Percentiles rank a stretch among this genome's conserved stretches.
Evolutionary conservation across 2,797 vertebrate species (phyloP).

Genomic region (Aplochiton taeniatus): DNA sequence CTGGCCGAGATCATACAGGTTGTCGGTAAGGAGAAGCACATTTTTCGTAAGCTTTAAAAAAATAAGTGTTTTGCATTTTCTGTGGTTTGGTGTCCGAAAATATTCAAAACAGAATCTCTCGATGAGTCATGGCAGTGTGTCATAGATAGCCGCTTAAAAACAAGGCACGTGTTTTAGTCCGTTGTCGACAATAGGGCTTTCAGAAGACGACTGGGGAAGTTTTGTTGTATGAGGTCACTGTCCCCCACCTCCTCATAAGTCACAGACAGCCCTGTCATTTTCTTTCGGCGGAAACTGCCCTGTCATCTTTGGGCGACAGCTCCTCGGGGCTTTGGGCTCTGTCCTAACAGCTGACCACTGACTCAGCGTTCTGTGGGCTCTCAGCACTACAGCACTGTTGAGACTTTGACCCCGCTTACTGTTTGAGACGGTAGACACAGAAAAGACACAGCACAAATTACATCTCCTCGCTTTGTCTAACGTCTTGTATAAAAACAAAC

Average conservation of each 20-base stretch:
- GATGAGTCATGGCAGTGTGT: no score
- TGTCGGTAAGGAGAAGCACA: conserved; percentile 82
- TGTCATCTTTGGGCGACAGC: background rate
- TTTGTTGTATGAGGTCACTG: background rate
- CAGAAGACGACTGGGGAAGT: background rate
- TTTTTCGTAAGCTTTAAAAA: conserved; percentile 2
- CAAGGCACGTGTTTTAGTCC: no score
- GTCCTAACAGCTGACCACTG: conserved; percentile 58
- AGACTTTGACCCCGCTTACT: no score
- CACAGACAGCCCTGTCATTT: background rate
- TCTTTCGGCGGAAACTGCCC: background rate
- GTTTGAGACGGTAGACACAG: no score
- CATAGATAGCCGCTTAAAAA: no score
- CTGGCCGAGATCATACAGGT: conserved; percentile 98
- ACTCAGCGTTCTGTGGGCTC: conserved; percentile 48
- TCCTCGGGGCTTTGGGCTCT: conserved; percentile 2
- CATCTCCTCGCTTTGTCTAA: no score
- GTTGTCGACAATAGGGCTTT: background rate
- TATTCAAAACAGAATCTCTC: no score
- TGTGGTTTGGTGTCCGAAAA: no score
- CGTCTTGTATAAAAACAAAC: background rate
- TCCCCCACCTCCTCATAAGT: background rate
- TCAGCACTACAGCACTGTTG: conserved; percentile 5
- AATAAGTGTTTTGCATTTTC: no score
- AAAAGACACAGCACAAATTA: no score